A percentile compares a stretch with the other conserved stretches of the same genome.
These are phyloP conservation scores for Eunapius fragilis DNA, from an alignment of 37 sponge, comb jelly and placozoan species.

Conservation along the genomic window DNA sequence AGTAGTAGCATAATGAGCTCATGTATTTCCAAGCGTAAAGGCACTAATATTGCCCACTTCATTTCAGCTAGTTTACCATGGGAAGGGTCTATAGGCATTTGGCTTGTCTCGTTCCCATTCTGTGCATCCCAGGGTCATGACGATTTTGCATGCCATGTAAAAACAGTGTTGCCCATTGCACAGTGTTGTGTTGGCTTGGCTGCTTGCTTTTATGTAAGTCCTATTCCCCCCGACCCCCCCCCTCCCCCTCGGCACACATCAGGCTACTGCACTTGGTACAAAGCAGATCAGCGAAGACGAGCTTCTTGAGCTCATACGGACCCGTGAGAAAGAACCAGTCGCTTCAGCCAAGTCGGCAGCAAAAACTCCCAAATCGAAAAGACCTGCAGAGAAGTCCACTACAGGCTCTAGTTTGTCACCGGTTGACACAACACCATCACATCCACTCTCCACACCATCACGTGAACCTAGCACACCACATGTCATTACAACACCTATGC, in stretches of 20 bases:
- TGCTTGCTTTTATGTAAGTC: too few relatives aligned
- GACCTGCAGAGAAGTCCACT: not conserved
- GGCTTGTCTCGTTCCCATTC: too few relatives aligned
- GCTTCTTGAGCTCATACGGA: conserved; percentile 80
- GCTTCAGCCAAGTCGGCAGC: not conserved
- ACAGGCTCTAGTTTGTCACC: not conserved
- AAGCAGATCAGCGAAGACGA: conserved; percentile 83
- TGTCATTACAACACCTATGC: not conserved
- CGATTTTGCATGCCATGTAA: too few relatives aligned
- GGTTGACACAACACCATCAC: not conserved
- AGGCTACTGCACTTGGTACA: conserved; percentile 70
- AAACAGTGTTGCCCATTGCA: too few relatives aligned
- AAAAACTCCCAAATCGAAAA: not conserved
- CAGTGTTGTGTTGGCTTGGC: too few relatives aligned
- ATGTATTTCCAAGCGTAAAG: too few relatives aligned
- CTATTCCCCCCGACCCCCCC: too few relatives aligned
- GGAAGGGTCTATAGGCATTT: too few relatives aligned
- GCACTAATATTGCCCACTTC: too few relatives aligned
- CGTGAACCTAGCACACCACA: not conserved
- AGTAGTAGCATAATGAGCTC: too few relatives aligned
- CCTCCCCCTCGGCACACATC: not conserved
- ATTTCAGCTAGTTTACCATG: too few relatives aligned
- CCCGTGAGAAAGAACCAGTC: conserved; percentile 6
- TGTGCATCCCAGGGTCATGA: too few relatives aligned
- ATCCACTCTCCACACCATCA: not conserved